Conservation (phyloP, 2,797 vertebrate genomes). For the Fringilla coelebs region DNA sequence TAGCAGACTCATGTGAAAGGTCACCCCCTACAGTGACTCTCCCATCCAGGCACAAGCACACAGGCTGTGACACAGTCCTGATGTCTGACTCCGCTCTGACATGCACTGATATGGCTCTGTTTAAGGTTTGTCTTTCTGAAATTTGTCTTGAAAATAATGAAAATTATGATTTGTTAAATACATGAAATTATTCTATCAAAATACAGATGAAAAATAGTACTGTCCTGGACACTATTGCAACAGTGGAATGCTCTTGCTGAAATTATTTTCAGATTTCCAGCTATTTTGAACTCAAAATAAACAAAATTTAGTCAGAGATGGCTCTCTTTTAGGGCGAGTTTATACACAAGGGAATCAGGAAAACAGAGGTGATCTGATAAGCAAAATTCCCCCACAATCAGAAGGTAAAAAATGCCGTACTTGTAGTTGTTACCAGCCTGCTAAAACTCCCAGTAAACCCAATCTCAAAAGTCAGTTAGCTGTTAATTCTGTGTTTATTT, state of each 20-base stretch:
- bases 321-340: not conserved
- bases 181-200: not conserved
- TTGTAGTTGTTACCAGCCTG: not conserved
- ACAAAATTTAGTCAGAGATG: not conserved
- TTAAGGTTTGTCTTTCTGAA: not conserved
- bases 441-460: not conserved
- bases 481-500: not conserved
- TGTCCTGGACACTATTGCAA: not conserved
- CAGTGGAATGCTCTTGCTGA: not conserved
- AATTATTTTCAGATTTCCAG: not conserved
- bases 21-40: not conserved
- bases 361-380: not conserved
- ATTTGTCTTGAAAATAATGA: not conserved
- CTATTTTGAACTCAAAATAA: not conserved
- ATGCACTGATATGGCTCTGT: not conserved
- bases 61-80: not conserved
- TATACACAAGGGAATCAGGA: not conserved
- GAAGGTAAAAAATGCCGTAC: not conserved
- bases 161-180: not conserved
- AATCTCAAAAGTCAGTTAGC: not conserved
- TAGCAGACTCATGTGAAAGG: not conserved
- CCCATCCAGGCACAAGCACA: not conserved
- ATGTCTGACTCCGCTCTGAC: rapidly evolving
- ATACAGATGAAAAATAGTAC: not conserved
- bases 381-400: not conserved